Conservation (phyloP, 1,140 invertebrate genomes). For the Acromyrmex echinatior region DNA sequence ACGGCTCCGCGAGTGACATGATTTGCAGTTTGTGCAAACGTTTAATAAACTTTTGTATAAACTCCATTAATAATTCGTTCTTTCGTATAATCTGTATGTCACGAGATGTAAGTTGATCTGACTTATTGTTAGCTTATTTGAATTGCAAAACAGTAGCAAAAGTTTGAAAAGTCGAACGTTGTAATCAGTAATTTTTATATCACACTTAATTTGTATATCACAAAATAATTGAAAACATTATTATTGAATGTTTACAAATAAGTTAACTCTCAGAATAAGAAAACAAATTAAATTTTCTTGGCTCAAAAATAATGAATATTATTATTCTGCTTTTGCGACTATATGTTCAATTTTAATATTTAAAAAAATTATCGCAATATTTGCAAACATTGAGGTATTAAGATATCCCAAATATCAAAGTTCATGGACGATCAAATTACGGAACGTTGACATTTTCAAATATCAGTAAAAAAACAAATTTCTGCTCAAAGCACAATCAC, state of each 20-base stretch:
- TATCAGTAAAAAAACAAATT: background rate
- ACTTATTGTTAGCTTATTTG: background rate
- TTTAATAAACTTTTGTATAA: constrained; percentile 42
- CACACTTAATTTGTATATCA: background rate
- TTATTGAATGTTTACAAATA: background rate
- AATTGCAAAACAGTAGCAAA: background rate
- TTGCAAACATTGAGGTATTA: background rate
- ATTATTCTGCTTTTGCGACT: background rate
- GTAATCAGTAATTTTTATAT: background rate
- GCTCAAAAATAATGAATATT: background rate
- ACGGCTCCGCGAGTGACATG: constrained; percentile 30
- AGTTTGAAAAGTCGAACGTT: background rate
- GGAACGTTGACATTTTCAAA: constrained; percentile 1
- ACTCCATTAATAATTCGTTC: constrained; percentile 38
- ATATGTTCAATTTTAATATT: background rate
- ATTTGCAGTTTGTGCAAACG: constrained; percentile 56
- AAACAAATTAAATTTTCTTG: background rate
- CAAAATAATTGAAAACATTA: background rate
- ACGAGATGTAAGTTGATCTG: background rate
- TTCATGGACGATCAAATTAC: background rate
- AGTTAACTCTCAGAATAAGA: background rate
- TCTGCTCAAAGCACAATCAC: background rate
- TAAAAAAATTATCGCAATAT: background rate
- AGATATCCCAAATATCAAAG: background rate
- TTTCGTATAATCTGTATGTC: background rate